These are phyloP conservation scores for Cynopterus brachyotis DNA, from an alignment of 2,113 vertebrate genomes.

Conservation along the genomic window DNA sequence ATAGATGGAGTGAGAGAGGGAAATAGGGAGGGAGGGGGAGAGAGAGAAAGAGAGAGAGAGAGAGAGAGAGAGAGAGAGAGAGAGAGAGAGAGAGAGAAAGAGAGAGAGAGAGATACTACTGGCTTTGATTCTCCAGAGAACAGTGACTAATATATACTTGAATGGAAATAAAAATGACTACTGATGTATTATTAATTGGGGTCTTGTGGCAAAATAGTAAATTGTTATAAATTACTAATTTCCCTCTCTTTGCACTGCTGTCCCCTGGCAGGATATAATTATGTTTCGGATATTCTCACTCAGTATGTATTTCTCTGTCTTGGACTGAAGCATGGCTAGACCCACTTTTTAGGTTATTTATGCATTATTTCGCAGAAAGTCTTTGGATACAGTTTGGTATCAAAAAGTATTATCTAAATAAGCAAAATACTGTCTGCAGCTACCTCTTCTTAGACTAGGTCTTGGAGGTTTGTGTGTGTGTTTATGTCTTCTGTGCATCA, in stretches of 20 bases:
- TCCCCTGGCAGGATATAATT: too few relatives aligned
- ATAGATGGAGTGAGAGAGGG: too few relatives aligned
- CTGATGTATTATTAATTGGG: neutral
- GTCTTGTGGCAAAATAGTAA: neutral
- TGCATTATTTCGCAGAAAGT: neutral
- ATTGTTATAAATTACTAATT: neutral
- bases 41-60: too few relatives aligned
- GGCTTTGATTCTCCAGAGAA: neutral
- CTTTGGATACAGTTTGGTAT: neutral
- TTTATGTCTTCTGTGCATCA: neutral
- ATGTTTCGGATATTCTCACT: neutral
- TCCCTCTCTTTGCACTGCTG: neutral
- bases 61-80: too few relatives aligned
- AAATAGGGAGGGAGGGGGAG: too few relatives aligned
- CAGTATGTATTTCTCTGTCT: neutral
- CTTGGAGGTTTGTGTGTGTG: neutral
- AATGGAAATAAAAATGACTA: neutral
- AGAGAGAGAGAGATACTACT: neutral
- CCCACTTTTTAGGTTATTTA: neutral
- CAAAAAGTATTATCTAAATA: neutral
- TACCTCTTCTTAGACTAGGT: fast-evolving
- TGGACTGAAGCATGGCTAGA: fast-evolving
- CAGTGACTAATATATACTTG: neutral
- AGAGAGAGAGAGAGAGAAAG: too few relatives aligned
- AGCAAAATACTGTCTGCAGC: neutral